phyloP scores from a whole-genome alignment of 30 jellyfish, hydroid and myxozoan species.

The Aurelia sp. region DNA sequence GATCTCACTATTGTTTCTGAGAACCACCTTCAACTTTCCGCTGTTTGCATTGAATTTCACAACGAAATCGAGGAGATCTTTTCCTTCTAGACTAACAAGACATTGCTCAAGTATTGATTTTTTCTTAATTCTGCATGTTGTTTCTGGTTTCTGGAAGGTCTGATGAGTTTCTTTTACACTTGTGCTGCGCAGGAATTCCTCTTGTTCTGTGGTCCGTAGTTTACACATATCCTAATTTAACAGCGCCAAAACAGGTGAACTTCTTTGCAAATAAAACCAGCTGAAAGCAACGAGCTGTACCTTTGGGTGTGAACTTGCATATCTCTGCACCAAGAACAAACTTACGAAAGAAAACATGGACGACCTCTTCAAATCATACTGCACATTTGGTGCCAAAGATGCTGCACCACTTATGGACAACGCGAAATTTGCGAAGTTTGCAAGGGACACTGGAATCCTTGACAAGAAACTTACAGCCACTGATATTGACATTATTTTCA shows the following conservation, averaged over 20 bases:
- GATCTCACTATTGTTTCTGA: too few species aligned
- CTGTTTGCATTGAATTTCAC: too few species aligned
- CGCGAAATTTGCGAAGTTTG: slow-evolving; percentile 93
- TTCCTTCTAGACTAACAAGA: too few species aligned
- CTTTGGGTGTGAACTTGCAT: too few species aligned
- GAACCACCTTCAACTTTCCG: too few species aligned
- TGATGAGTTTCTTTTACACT: background rate
- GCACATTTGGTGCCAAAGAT: slow-evolving; percentile 95
- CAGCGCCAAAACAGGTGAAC: slow-evolving; percentile 31
- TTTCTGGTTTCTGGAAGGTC: background rate
- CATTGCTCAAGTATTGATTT: too few species aligned
- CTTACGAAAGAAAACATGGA: slow-evolving; percentile 63
- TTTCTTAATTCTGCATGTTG: background rate
- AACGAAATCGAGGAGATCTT: too few species aligned
- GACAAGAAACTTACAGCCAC: slow-evolving; percentile 96
- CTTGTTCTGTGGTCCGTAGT: slow-evolving; percentile 8
- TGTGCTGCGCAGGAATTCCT: too few species aligned
- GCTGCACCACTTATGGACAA: slow-evolving; percentile 96
- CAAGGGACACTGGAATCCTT: slow-evolving; percentile 88
- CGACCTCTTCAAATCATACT: slow-evolving; percentile 90
- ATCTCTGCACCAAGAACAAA: too few species aligned
- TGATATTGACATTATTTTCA: slow-evolving; percentile 94
- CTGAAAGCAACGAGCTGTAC: too few species aligned
- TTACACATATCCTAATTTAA: background rate
- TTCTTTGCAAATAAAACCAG: background rate